These are phyloP conservation scores for Apus apus DNA, from an alignment of 2,113 vertebrate species.

Conservation along the genomic window DNA sequence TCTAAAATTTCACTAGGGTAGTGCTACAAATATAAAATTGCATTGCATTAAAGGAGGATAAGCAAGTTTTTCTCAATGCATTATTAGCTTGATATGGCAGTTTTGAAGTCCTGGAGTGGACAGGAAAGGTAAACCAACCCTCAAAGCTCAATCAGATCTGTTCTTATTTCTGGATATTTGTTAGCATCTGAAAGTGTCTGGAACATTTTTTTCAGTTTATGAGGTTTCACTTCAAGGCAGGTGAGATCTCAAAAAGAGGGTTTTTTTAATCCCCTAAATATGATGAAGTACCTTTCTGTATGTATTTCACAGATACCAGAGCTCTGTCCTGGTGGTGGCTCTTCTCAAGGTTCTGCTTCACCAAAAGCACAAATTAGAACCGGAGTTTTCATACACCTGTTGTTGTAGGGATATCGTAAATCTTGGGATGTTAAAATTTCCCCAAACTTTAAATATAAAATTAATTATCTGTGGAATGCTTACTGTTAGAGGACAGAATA, in stretches of 20 bases:
- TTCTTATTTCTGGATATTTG: background rate
- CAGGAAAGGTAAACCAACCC: background rate
- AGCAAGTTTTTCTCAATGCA: background rate
- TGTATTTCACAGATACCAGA: background rate
- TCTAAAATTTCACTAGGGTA: background rate
- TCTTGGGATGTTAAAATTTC: background rate
- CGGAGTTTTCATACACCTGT: background rate
- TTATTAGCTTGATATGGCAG: background rate
- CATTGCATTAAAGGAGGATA: background rate
- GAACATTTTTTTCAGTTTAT: background rate
- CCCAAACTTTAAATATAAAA: background rate
- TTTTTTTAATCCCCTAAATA: background rate
- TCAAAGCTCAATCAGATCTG: background rate
- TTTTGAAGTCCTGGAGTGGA: background rate
- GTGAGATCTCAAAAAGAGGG: background rate
- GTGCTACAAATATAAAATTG: background rate
- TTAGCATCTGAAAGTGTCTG: background rate
- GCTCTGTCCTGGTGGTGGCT: background rate
- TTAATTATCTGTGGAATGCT: background rate
- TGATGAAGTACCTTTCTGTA: background rate
- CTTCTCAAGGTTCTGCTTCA: slow-evolving; percentile 4
- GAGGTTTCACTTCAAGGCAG: background rate
- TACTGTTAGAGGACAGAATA: slow-evolving; percentile 37
- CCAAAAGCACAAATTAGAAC: background rate
- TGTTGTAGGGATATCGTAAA: background rate